A percentile compares a stretch with the other conserved stretches of the same genome.
These are phyloP conservation scores for Echinometra lucunter DNA, from an alignment of 53 echinoderm and acorn worm species.

Conservation along the genomic window DNA sequence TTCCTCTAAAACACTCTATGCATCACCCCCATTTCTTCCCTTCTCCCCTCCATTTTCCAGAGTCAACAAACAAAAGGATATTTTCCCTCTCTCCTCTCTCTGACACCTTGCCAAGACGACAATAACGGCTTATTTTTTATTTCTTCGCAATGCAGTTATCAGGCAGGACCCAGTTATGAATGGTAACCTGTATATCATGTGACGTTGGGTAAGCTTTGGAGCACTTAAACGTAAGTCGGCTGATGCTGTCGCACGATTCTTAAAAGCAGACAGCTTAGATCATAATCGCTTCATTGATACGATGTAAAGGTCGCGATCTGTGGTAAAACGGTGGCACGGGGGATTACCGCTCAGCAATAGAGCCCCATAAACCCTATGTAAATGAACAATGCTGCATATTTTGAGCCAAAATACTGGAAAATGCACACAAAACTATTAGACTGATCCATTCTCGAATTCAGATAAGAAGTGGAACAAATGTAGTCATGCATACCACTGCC, in stretches of 20 bases:
- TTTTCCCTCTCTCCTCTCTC: background rate
- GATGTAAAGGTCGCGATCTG: constrained; percentile 56
- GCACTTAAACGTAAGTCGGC: constrained; percentile 67
- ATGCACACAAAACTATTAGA: constrained; percentile 17
- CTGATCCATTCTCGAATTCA: background rate
- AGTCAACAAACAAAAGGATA: constrained; percentile 34
- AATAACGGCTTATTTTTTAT: constrained; percentile 54
- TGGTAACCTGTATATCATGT: constrained; percentile 14
- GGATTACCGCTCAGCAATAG: constrained; percentile 36
- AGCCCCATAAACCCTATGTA: constrained; percentile 45
- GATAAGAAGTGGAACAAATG: background rate
- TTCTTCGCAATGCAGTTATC: constrained; percentile 17
- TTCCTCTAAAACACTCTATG: constrained; percentile 37
- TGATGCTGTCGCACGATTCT: constrained; percentile 5
- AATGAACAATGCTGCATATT: constrained; percentile 48
- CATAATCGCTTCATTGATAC: constrained; percentile 67
- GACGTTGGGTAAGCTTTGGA: constrained; percentile 57
- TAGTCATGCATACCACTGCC: background rate
- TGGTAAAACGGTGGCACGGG: constrained; percentile 48
- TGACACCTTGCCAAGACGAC: constrained; percentile 31
- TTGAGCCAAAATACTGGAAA: constrained; percentile 25
- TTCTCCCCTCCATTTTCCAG: constrained; percentile 15
- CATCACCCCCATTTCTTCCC: constrained; percentile 42
- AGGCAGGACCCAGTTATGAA: constrained; percentile 57
- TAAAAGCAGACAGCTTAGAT: constrained; percentile 69